Conservation (phyloP, 2,888 invertebrate genomes). For the Imbricaverruca yamaguchii region DNA sequence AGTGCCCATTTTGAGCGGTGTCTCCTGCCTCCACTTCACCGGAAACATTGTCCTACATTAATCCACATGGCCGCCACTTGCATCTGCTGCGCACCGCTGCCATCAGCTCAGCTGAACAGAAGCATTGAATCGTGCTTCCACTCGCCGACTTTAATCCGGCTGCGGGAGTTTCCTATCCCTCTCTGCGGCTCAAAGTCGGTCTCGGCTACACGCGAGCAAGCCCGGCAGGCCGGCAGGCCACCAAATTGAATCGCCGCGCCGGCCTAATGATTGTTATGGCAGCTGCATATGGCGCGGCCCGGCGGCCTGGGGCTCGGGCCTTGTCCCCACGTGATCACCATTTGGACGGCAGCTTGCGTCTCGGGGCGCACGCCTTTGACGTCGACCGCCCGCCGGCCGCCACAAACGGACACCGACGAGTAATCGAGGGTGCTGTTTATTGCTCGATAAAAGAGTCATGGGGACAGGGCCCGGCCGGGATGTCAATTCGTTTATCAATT, state of each 20-base stretch:
- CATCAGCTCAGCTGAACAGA: neutral
- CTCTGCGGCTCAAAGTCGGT: neutral
- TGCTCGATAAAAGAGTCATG: neutral
- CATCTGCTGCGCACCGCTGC: too few relatives aligned
- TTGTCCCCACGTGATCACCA: neutral
- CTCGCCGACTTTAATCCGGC: neutral
- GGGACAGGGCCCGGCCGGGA: neutral
- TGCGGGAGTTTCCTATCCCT: neutral
- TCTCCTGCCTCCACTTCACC: too few relatives aligned
- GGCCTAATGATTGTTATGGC: neutral
- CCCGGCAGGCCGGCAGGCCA: too few relatives aligned
- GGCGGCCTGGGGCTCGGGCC: neutral
- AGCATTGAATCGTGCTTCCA: neutral
- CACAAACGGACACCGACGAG: neutral
- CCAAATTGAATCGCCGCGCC: too few relatives aligned
- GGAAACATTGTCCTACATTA: too few relatives aligned
- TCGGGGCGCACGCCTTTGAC: neutral
- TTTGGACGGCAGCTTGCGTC: neutral
- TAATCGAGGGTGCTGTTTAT: neutral
- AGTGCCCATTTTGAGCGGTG: too few relatives aligned
- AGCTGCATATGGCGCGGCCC: neutral
- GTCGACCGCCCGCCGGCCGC: neutral
- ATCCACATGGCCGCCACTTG: too few relatives aligned
- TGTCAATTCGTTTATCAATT: constrained; percentile 12
- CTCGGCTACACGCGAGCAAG: too few relatives aligned